Evolutionary conservation across 2,888 invertebrate species (phyloP).

Genomic region (Latrodectus hesperus): DNA sequence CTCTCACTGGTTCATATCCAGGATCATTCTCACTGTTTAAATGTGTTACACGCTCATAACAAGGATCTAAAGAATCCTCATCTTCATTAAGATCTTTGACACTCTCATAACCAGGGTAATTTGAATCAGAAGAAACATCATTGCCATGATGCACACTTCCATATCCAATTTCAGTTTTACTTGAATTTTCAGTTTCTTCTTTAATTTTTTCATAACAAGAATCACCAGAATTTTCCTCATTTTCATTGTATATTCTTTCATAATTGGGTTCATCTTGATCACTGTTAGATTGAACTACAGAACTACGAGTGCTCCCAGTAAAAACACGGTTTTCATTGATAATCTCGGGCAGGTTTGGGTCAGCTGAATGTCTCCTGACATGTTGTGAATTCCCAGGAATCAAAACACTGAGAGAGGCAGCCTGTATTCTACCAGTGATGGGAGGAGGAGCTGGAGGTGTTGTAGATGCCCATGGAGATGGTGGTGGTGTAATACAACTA

Average conservation of each 20-base stretch:
- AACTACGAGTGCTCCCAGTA: slow-evolving; percentile 31
- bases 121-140: slow-evolving; percentile 1
- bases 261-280: slow-evolving; percentile 59
- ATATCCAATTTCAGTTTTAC: slow-evolving; percentile 8
- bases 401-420: slow-evolving; percentile 50
- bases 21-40: slow-evolving; percentile 55
- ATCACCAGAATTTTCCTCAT: slow-evolving; percentile 59
- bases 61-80: slow-evolving; percentile 57
- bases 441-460: slow-evolving; percentile 66
- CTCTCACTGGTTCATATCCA: slow-evolving; percentile 69
- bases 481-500: slow-evolving; percentile 54
- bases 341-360: slow-evolving; percentile 55
- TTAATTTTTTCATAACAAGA: slow-evolving; percentile 68
- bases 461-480: slow-evolving; percentile 62
- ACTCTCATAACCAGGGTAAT: slow-evolving; percentile 62
- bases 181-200: slow-evolving; percentile 9
- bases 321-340: slow-evolving; percentile 46
- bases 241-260: slow-evolving; percentile 59
- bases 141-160: not conserved
- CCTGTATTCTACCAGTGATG: slow-evolving; percentile 54
- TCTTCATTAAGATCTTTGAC: slow-evolving; percentile 57
- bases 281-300: slow-evolving; percentile 6
- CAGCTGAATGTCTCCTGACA: slow-evolving; percentile 57
- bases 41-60: slow-evolving; percentile 61
- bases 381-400: slow-evolving; percentile 50